Evolutionary conservation across 2,797 vertebrate genomes (phyloP), one percentile per base, ranked within the genome.

Genomic region (Cossypha caffra): DNA sequence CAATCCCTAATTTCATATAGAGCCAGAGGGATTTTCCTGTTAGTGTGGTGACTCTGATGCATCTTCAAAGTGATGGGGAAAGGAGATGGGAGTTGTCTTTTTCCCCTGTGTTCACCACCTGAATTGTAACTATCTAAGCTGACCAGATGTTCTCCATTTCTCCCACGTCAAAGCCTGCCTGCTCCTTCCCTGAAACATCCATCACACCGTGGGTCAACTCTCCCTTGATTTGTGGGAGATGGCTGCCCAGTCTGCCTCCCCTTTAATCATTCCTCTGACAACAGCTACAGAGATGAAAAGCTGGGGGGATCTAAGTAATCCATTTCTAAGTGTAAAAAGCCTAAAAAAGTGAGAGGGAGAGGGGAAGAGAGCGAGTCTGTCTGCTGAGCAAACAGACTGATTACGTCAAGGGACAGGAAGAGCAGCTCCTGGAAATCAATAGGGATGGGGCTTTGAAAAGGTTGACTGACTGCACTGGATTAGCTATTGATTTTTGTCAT

Each of bases 401-500:
- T 97, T 97, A 97, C 93, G 68, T 96, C 96, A 97, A 95, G 97
- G 97, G 96, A 96, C 91, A 93, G 95, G 97, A 98, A 97, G 97
- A 97, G 95, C 96, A 66, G 21, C 92, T 57, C 92, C 84, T 85
- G 95, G 96, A 97, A 98, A 98, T 98, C 98, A 95, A 98, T 98
- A 97, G 37, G 52, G 93, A 98, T 97, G 97, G 97, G 94, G 88
- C 97, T 97, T 97, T 97, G 97, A 97, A 98, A 98, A 98, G 97
- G 98, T 96, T 98, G 97, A 96, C 97, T 98, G 98, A 96, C 97
- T 98, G 95, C 95, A 97, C 96, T 97, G 98, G 97, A 98, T 98
- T 98, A 98, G 97, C 95, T 98, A 98, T 98, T 9, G 98, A 98
- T 98, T 98, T 98, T 64, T 61, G 97, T 97, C 97, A 96, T 98